Conservation (phyloP, 2,888 invertebrate species). For the Amblyjoppa proteus region DNA sequence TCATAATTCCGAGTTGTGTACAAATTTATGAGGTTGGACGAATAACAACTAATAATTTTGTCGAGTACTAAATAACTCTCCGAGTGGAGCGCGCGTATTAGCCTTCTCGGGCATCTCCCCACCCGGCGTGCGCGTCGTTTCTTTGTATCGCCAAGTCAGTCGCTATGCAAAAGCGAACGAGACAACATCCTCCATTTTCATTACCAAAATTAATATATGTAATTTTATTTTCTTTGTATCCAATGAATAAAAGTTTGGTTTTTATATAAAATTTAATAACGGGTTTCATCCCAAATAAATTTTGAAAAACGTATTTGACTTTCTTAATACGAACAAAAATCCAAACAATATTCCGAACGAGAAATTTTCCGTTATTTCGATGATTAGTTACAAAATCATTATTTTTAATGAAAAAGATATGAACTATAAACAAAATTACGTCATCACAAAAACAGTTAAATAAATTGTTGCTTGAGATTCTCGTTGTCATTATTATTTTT, state of each 20-base stretch:
- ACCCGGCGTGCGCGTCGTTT: neutral
- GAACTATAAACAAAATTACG: neutral
- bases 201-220: neutral
- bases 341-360: constrained; percentile 3
- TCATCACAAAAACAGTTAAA: neutral
- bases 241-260: neutral
- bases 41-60: neutral
- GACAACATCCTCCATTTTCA: neutral
- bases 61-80: neutral
- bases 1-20: neutral
- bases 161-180: neutral
- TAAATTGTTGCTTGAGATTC: neutral
- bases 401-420: neutral
- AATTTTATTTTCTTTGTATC: constrained; percentile 1
- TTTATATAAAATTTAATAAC: neutral
- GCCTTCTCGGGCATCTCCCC: neutral
- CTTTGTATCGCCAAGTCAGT: neutral
- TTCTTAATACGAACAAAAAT: neutral
- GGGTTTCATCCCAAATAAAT: neutral
- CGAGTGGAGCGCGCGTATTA: neutral
- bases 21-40: neutral
- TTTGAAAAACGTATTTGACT: constrained; percentile 1
- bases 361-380: neutral
- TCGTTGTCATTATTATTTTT: neutral
- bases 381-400: neutral